Percentiles rank a stretch among this genome's conserved stretches.
Evolutionary conservation across 2,113 vertebrate genomes (phyloP).

Genomic region (Percina caprodes): DNA sequence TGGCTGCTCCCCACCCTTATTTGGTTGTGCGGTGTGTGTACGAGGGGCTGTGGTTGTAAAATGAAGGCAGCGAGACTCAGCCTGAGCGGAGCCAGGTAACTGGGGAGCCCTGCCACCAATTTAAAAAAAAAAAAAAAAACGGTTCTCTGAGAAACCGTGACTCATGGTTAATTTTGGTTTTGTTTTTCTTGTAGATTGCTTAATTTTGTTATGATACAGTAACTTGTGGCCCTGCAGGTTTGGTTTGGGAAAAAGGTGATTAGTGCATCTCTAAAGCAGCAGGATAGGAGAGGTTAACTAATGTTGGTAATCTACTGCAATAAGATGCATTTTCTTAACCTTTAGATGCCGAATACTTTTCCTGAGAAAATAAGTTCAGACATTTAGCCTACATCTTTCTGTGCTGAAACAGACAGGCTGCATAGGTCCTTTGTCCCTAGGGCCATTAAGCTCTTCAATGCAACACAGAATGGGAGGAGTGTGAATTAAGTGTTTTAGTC

Average conservation of each 20-base stretch:
- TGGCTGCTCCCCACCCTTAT: slow-evolving; percentile 65
- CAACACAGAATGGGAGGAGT: too few relatives aligned
- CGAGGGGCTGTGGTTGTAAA: slow-evolving; percentile 58
- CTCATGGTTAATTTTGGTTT: slow-evolving; percentile 11
- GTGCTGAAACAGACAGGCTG: too few relatives aligned
- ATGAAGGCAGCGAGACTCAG: slow-evolving; percentile 58
- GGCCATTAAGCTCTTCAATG: too few relatives aligned
- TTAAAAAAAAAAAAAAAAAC: slow-evolving; percentile 12
- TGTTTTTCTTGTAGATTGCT: not conserved
- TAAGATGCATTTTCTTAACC: not conserved
- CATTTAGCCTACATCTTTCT: not conserved
- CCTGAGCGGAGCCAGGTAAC: slow-evolving; percentile 77
- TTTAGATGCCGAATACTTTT: not conserved
- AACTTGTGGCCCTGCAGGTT: not conserved
- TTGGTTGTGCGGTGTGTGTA: slow-evolving; percentile 51
- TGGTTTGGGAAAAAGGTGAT: not conserved
- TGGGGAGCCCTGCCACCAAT: slow-evolving; percentile 19
- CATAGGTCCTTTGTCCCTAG: too few relatives aligned
- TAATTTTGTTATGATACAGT: not conserved
- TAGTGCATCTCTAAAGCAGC: not conserved
- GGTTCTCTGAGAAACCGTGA: slow-evolving; percentile 21
- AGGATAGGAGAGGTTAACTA: not conserved
- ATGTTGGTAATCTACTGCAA: not conserved
- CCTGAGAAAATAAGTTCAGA: not conserved
- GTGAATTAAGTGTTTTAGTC: too few relatives aligned